These are phyloP conservation scores for Lagodon rhomboides DNA, from an alignment of 2,797 vertebrate genomes.

Conservation along the genomic window DNA sequence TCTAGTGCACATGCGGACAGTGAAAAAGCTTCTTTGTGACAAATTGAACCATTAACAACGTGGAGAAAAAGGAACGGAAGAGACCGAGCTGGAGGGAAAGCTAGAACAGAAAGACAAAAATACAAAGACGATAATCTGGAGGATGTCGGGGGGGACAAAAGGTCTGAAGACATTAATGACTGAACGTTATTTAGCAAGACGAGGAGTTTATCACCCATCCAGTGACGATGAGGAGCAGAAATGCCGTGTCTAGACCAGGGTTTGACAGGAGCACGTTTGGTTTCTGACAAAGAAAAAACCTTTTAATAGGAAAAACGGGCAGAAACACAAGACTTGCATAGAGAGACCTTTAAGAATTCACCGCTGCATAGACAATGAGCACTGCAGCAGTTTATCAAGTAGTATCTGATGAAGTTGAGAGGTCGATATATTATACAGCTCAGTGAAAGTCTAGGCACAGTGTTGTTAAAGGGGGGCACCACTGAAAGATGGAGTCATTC, in stretches of 20 bases:
- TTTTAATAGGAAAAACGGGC: constrained; percentile 18
- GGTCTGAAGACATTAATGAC: constrained; percentile 39
- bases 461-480: constrained; percentile 42
- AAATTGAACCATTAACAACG: constrained; percentile 63
- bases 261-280: constrained; percentile 27
- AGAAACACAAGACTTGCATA: constrained; percentile 78
- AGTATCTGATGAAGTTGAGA: constrained; percentile 40
- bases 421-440: constrained; percentile 34
- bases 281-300: constrained; percentile 19
- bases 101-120: constrained; percentile 47
- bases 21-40: constrained; percentile 68
- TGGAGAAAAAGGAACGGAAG: constrained; percentile 56
- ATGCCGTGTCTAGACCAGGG: constrained; percentile 4
- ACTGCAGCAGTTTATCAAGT: constrained; percentile 60
- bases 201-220: constrained; percentile 17
- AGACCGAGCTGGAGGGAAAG: constrained; percentile 70
- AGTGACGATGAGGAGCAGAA: constrained; percentile 19
- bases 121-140: constrained; percentile 21
- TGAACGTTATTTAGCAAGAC: constrained; percentile 10
- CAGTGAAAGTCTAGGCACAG: constrained; percentile 44
- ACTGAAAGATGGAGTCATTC: constrained; percentile 26
- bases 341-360: constrained; percentile 56
- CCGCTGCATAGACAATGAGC: constrained; percentile 61
- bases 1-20: constrained; percentile 83
- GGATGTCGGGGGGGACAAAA: constrained; percentile 25